These are phyloP conservation scores for Herpailurus yagouaroundi DNA, from an alignment of 2,113 vertebrate genomes.

Conservation along the genomic window DNA sequence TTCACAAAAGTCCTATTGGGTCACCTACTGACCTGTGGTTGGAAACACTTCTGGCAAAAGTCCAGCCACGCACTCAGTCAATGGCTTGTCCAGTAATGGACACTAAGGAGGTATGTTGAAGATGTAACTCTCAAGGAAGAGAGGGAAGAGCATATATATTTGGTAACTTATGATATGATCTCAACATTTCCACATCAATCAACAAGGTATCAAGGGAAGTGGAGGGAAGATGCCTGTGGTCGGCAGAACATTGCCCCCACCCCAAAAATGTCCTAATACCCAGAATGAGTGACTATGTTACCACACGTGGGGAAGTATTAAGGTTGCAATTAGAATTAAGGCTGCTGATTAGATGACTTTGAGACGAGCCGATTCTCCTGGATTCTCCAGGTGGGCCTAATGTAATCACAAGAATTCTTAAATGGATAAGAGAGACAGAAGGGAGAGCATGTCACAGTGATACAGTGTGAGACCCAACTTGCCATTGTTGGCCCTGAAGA, in stretches of 20 bases:
- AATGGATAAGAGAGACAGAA: neutral
- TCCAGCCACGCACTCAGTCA: neutral
- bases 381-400: neutral
- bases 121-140: neutral
- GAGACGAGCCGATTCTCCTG: neutral
- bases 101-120: neutral
- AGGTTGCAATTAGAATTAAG: neutral
- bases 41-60: neutral
- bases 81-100: neutral
- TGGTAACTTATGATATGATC: neutral
- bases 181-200: neutral
- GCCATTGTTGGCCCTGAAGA: neutral
- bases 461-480: neutral
- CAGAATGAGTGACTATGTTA: neutral
- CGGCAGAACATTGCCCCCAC: neutral
- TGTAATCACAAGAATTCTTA: neutral
- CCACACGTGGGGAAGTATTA: neutral
- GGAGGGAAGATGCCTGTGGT: neutral
- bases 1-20: neutral
- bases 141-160: neutral
- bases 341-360: neutral
- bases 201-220: neutral
- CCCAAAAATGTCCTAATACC: neutral
- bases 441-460: neutral
- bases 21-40: neutral